A percentile compares a stretch with the other conserved stretches of the same genome.
phyloP scores from a whole-genome alignment of 2,113 vertebrate species.

The Australoheros scitulus region DNA sequence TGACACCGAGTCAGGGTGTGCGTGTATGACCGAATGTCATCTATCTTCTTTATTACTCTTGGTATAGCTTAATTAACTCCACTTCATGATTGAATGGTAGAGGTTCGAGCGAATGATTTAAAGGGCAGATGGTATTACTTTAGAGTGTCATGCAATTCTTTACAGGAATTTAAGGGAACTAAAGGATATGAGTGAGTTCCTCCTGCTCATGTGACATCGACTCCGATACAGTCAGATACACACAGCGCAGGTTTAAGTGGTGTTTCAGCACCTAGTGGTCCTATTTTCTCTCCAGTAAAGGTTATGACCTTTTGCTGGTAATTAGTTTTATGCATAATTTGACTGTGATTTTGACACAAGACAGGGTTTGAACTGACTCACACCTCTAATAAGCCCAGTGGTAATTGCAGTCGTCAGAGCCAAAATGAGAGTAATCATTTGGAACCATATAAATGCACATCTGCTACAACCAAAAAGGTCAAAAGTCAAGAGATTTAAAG shows the following conservation, averaged over 20 bases:
- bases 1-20: constrained; percentile 54
- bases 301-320: constrained; percentile 43
- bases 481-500: constrained; percentile 12
- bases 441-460: constrained; percentile 6
- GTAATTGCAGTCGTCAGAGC: constrained; percentile 18
- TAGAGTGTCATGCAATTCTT: constrained; percentile 58
- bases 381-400: constrained; percentile 44
- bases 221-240: not conserved
- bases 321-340: constrained; percentile 49
- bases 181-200: constrained; percentile 2
- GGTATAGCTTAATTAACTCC: constrained; percentile 78
- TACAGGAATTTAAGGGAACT: constrained; percentile 40
- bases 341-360: constrained; percentile 49
- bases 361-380: constrained; percentile 28
- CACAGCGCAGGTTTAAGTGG: not conserved
- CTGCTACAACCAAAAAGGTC: constrained; percentile 18
- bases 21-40: constrained; percentile 65
- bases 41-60: constrained; percentile 79
- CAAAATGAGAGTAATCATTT: constrained; percentile 18
- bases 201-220: not conserved
- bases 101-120: constrained; percentile 76
- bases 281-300: constrained; percentile 10
- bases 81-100: constrained; percentile 64
- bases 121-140: constrained; percentile 71
- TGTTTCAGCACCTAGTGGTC: constrained; percentile 1